phyloP scores from a whole-genome alignment of 92 coral and sea anemone genomes.

The Virgularia gustaviana region DNA sequence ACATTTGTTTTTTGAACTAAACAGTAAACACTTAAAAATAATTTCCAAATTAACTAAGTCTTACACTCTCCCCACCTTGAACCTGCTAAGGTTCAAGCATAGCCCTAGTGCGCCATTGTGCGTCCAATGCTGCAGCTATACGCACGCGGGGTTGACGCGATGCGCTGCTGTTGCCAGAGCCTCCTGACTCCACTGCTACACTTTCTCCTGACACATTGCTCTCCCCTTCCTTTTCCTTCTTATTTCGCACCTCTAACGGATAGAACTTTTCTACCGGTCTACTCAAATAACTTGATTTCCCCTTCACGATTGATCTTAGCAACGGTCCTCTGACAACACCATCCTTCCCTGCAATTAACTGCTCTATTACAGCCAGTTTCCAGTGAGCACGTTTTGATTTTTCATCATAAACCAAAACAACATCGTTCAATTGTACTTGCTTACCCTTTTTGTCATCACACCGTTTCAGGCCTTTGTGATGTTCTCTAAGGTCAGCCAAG shows the following conservation, averaged over 20 bases:
- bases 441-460: not conserved
- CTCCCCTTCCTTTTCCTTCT: not conserved
- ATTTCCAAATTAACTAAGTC: too few relatives aligned
- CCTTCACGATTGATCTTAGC: not conserved
- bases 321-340: not conserved
- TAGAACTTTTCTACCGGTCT: not conserved
- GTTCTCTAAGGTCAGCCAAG: not conserved
- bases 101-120: conserved; percentile 32
- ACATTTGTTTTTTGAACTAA: too few relatives aligned
- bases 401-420: not conserved
- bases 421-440: not conserved
- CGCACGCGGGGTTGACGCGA: not conserved
- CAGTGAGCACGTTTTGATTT: not conserved
- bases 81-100: conserved; percentile 36
- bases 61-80: conserved; percentile 27
- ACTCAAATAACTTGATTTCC: not conserved
- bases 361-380: not conserved
- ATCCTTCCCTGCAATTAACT: conserved; percentile 2
- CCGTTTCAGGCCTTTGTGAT: not conserved
- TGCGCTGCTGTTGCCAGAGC: not conserved
- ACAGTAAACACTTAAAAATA: too few relatives aligned
- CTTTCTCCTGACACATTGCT: not conserved
- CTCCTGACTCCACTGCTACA: not conserved
- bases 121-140: conserved; percentile 47
- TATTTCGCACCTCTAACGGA: not conserved